These are phyloP conservation scores for Zeuzera pyrina DNA, from an alignment of 2,888 invertebrate genomes.

Conservation along the genomic window DNA sequence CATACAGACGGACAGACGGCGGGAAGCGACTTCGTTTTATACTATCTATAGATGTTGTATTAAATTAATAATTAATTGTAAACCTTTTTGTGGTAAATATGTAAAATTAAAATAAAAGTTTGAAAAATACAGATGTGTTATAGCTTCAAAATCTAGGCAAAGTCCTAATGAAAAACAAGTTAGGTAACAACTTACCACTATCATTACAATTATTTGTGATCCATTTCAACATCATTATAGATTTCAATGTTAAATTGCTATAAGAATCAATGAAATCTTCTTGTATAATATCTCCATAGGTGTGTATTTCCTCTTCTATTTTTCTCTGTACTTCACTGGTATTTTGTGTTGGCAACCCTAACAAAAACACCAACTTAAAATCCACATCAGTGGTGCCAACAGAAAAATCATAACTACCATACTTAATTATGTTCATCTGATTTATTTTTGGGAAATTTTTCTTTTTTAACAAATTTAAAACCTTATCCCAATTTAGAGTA, in stretches of 20 bases:
- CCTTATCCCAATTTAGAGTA: slow-evolving; percentile 32
- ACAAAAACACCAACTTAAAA: slow-evolving; percentile 58
- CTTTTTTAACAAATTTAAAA: slow-evolving; percentile 34
- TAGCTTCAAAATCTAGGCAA: no score
- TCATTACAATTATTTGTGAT: slow-evolving; percentile 78
- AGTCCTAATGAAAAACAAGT: no score
- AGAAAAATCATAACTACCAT: slow-evolving; percentile 16
- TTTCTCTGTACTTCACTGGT: slow-evolving; percentile 73
- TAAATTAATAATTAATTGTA: no score
- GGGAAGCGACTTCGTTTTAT: no score
- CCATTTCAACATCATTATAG: slow-evolving; percentile 89
- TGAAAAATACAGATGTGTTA: no score
- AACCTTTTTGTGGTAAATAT: no score
- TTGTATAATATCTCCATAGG: slow-evolving; percentile 84
- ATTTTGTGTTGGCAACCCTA: slow-evolving; percentile 76
- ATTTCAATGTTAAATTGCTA: slow-evolving; percentile 89
- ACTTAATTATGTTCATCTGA: slow-evolving; percentile 1
- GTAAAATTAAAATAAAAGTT: no score
- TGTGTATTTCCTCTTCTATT: slow-evolving; percentile 77
- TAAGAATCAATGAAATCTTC: slow-evolving; percentile 88
- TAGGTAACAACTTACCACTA: slow-evolving; percentile 54
- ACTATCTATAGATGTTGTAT: no score
- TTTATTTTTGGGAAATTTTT: slow-evolving; percentile 32
- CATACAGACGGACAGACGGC: no score
- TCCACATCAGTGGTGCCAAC: slow-evolving; percentile 28